A percentile compares a stretch with the other conserved stretches of the same genome.
phyloP scores from a whole-genome alignment of 1,140 invertebrate genomes.

The Homarus americanus region DNA sequence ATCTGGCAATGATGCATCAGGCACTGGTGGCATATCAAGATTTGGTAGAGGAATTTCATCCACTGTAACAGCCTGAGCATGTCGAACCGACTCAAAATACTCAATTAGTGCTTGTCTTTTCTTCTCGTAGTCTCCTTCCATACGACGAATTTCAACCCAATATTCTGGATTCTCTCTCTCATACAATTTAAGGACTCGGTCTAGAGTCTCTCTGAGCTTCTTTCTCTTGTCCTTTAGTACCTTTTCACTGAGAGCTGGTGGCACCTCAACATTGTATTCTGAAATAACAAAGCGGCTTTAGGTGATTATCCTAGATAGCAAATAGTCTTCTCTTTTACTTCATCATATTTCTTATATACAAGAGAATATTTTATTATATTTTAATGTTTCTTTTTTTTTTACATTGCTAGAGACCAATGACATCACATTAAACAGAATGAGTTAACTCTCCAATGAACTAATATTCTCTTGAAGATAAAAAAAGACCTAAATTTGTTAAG shows the following conservation, averaged over 20 bases:
- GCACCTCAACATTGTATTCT: conserved; percentile 97
- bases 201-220: conserved; percentile 96
- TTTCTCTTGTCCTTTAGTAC: conserved; percentile 97
- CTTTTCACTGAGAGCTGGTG: conserved; percentile 96
- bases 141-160: conserved; percentile 92
- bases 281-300: conserved; percentile 76
- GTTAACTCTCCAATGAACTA: too few species aligned
- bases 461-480: too few species aligned
- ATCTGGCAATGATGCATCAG: neutral
- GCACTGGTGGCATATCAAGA: conserved; percentile 78
- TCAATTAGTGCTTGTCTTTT: conserved; percentile 90
- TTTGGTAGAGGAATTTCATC: conserved; percentile 94
- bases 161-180: conserved; percentile 98
- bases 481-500: too few species aligned
- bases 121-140: conserved; percentile 96
- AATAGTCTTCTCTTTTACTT: too few species aligned
- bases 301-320: too few species aligned
- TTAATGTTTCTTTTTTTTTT: too few species aligned
- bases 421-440: too few species aligned
- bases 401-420: too few species aligned
- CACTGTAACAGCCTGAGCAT: conserved; percentile 96
- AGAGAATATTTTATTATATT: too few species aligned
- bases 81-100: conserved; percentile 95
- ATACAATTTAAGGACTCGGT: conserved; percentile 96
- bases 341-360: too few species aligned